Evolutionary conservation across 2,888 invertebrate species (phyloP), one percentile per base, ranked within the genome.

Genomic region (Atherix ibis): DNA sequence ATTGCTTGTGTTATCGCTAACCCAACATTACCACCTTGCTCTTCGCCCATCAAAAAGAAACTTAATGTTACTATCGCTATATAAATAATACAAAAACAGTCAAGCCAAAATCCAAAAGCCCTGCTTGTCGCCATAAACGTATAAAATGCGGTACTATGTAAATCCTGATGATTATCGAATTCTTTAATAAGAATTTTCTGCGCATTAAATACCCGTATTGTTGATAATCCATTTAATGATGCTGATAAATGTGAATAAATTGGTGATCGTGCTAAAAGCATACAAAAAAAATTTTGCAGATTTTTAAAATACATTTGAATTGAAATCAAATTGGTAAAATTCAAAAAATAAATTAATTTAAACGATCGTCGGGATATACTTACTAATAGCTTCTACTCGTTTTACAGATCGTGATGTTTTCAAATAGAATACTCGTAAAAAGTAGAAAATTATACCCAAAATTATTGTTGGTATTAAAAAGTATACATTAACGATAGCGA

Each of bases 211-310:
- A 92, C 85, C 35, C 95, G 70, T 31, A 97, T 91, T 0, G 92
- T 92, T 1, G 87, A 75, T 40, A 97, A 66, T 1, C 95, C 95
- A 54, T 84, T 81, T 4, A 97, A 65, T 0, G 88, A 77, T 17
- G 91, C 83, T 51, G 79, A 85, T 48, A 95, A 64, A 53, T 94
- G 92, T 3, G 84, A 82, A 63, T 92, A 95, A n/a, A 97, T 85
- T 0, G 95, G 95, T 48, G 91, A 91, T 39, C 91, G 77, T 42
- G 88, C 87, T 87, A 63, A 28, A 57, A n/a, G n/a, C n/a, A n/a
- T n/a, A n/a, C n/a, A n/a, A n/a, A n/a, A n/a, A n/a, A n/a, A n/a
- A n/a, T n/a, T n/a, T n/a, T n/a, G n/a, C n/a, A n/a, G n/a, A n/a
- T n/a, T n/a, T n/a, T n/a, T n/a, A n/a, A n/a, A n/a, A n/a, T n/a